phyloP scores from a whole-genome alignment of 2,888 invertebrate species.

The Parnassius mnemosyne region DNA sequence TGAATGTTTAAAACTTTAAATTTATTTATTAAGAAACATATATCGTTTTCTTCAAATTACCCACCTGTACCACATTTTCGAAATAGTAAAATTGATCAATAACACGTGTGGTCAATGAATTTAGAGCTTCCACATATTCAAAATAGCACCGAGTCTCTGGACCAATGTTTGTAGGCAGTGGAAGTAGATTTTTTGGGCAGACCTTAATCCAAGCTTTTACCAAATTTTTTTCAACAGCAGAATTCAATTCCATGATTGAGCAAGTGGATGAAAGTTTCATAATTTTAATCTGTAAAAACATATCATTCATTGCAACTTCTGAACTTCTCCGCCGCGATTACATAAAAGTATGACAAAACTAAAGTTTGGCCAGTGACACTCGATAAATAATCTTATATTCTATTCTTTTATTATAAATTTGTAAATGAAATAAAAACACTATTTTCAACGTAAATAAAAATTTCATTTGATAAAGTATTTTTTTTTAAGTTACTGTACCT shows the following conservation, averaged over 20 bases:
- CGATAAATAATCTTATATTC: too few relatives aligned
- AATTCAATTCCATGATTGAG: slow-evolving; percentile 37
- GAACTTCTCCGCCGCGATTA: too few relatives aligned
- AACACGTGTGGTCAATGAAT: slow-evolving; percentile 42
- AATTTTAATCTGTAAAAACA: slow-evolving; percentile 43
- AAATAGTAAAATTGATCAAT: slow-evolving; percentile 37
- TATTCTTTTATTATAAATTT: too few relatives aligned
- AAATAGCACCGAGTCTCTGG: slow-evolving; percentile 46
- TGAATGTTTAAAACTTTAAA: too few relatives aligned
- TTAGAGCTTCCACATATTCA: slow-evolving; percentile 48
- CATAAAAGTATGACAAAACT: too few relatives aligned
- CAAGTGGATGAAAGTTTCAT: slow-evolving; percentile 53
- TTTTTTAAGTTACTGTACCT: too few relatives aligned
- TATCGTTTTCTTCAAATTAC: neutral
- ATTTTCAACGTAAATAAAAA: too few relatives aligned
- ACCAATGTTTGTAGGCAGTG: slow-evolving; percentile 34
- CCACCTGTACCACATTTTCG: slow-evolving; percentile 48
- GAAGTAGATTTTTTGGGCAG: slow-evolving; percentile 42
- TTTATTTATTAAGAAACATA: too few relatives aligned
- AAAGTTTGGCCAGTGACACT: too few relatives aligned
- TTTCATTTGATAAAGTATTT: too few relatives aligned
- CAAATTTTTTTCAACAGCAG: slow-evolving; percentile 40
- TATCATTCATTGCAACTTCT: neutral
- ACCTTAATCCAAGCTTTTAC: slow-evolving; percentile 49
- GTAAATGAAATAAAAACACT: too few relatives aligned